Conservation (phyloP, 2,888 invertebrate genomes). For the Drymonia ruficornis region DNA sequence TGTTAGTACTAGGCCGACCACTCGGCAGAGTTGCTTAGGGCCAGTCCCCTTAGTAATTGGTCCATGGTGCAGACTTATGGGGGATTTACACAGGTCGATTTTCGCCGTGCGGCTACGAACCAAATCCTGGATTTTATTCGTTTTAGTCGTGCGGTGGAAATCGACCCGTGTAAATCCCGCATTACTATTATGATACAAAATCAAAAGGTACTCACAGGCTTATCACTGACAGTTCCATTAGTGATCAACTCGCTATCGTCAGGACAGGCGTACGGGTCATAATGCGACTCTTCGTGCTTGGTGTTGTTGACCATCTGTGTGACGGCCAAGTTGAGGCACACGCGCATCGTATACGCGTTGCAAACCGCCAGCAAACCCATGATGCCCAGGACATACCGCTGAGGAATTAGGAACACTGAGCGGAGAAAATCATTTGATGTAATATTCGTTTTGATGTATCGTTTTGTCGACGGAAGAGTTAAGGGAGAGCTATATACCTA, state of each 20-base stretch:
- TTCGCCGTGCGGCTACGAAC: no score
- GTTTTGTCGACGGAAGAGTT: neutral
- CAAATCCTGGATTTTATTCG: no score
- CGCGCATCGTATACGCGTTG: conserved; percentile 91
- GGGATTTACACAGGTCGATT: neutral
- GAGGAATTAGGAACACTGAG: conserved; percentile 86
- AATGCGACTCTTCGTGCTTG: conserved; percentile 60
- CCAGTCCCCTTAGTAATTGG: no score
- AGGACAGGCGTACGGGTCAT: conserved; percentile 72
- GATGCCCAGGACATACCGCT: conserved; percentile 88
- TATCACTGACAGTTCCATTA: conserved; percentile 66
- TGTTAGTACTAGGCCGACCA: no score
- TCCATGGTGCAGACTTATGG: neutral
- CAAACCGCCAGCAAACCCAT: conserved; percentile 91
- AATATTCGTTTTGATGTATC: conserved; percentile 27
- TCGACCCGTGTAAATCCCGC: no score
- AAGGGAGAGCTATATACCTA: no score
- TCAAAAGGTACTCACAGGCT: conserved; percentile 57
- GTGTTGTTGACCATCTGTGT: conserved; percentile 87
- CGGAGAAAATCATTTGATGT: conserved; percentile 58
- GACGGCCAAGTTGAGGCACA: conserved; percentile 89
- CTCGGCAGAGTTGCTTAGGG: no score
- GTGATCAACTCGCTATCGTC: conserved; percentile 62
- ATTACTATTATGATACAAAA: no score
- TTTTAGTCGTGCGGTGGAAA: no score